These are phyloP conservation scores for Cryptus armator DNA, from an alignment of 2,888 invertebrate species.

Conservation along the genomic window DNA sequence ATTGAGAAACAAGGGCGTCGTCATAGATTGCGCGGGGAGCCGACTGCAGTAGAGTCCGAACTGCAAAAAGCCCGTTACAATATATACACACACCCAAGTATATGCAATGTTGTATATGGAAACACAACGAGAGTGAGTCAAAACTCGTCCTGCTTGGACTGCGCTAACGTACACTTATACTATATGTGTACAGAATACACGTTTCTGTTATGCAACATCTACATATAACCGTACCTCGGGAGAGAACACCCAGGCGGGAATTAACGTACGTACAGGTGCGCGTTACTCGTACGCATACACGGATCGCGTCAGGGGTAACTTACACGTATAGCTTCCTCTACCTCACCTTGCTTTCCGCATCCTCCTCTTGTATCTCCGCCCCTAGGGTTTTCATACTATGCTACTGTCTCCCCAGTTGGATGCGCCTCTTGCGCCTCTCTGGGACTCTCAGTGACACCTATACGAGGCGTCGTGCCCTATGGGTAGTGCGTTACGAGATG, in stretches of 20 bases:
- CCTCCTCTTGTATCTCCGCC: constrained; percentile 17
- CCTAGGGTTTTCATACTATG: constrained; percentile 42
- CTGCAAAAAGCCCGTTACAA: too few species aligned
- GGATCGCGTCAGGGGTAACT: constrained; percentile 28
- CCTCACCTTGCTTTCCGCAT: constrained; percentile 13
- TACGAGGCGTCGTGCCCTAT: constrained; percentile 56
- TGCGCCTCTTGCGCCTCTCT: constrained; percentile 3
- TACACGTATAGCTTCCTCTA: constrained; percentile 16
- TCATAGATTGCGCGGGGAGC: too few species aligned
- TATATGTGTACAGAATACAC: constrained; percentile 17
- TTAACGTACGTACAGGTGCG: constrained; percentile 59
- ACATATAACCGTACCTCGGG: constrained; percentile 31
- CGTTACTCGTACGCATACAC: constrained; percentile 51
- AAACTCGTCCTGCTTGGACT: constrained; percentile 31
- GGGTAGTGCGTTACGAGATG: constrained; percentile 73
- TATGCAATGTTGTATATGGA: background rate
- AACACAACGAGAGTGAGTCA: constrained; percentile 45
- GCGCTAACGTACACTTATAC: constrained; percentile 4
- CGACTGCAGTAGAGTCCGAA: too few species aligned
- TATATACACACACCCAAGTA: background rate
- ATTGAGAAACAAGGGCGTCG: too few species aligned
- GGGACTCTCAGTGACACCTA: constrained; percentile 29
- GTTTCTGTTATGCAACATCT: constrained; percentile 35
- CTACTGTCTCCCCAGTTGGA: constrained; percentile 36
- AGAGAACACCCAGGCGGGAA: constrained; percentile 44